These are phyloP conservation scores for Acleris literana DNA, from an alignment of 2,888 invertebrate genomes.

Conservation along the genomic window DNA sequence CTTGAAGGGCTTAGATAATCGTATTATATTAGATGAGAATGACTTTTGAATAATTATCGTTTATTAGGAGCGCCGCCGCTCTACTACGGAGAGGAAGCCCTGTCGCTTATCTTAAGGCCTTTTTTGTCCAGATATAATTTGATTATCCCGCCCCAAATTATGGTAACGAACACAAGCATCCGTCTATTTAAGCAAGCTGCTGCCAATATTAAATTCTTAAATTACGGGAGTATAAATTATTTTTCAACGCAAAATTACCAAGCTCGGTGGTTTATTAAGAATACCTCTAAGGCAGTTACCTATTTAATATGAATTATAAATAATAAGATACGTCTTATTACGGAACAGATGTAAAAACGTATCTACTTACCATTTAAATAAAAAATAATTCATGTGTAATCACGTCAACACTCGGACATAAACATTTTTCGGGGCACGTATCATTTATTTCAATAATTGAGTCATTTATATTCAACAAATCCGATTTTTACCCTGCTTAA, in stretches of 20 bases:
- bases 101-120: constrained; percentile 41
- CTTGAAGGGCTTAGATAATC: constrained; percentile 3
- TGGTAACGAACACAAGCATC: constrained; percentile 66
- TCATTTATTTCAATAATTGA: constrained; percentile 26
- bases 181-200: constrained; percentile 71
- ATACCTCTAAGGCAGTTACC: too few species aligned
- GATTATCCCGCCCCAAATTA: constrained; percentile 65
- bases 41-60: constrained; percentile 55
- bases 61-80: constrained; percentile 47
- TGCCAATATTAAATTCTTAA: constrained; percentile 75
- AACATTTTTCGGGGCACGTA: neutral
- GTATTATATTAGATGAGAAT: constrained; percentile 18
- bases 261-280: neutral
- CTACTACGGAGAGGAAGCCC: constrained; percentile 45
- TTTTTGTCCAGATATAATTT: constrained; percentile 66
- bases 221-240: constrained; percentile 57
- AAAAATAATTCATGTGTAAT: neutral
- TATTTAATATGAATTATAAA: neutral
- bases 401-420: neutral
- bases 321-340: neutral
- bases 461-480: constrained; percentile 61
- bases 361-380: neutral
- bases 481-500: constrained; percentile 66
- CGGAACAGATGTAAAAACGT: neutral
- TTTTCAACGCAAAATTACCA: constrained; percentile 25